phyloP scores from a whole-genome alignment of 2,113 vertebrate species.

The Sorex araneus region DNA sequence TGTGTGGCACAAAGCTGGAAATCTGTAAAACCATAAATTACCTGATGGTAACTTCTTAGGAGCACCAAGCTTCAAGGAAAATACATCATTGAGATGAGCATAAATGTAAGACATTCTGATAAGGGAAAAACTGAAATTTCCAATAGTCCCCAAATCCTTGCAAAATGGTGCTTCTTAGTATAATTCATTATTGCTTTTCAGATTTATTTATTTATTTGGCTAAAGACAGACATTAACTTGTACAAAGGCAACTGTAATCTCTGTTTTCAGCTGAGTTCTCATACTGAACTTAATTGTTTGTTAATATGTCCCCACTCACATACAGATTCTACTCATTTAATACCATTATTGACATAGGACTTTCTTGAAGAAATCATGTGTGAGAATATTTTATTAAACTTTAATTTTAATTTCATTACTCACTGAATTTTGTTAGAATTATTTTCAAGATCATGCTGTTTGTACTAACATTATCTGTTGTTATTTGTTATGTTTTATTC shows the following conservation, averaged over 20 bases:
- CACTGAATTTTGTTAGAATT: constrained; percentile 21
- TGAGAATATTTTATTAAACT: background rate
- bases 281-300: background rate
- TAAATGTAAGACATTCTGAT: background rate
- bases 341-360: too few relatives aligned
- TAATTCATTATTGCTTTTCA: background rate
- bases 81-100: background rate
- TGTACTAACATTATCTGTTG: background rate
- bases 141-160: background rate
- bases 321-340: background rate
- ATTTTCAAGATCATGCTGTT: constrained; percentile 14
- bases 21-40: constrained; percentile 7
- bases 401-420: constrained; percentile 39
- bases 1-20: background rate
- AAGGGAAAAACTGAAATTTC: background rate
- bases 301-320: background rate
- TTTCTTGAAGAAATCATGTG: background rate
- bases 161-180: background rate
- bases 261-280: background rate
- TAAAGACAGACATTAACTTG: background rate
- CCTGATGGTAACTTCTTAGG: background rate
- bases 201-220: background rate
- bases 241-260: background rate
- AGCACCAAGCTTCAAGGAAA: background rate
- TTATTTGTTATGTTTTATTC: background rate